phyloP scores from a whole-genome alignment of 2,113 vertebrate genomes.

The Mungos mungo region DNA sequence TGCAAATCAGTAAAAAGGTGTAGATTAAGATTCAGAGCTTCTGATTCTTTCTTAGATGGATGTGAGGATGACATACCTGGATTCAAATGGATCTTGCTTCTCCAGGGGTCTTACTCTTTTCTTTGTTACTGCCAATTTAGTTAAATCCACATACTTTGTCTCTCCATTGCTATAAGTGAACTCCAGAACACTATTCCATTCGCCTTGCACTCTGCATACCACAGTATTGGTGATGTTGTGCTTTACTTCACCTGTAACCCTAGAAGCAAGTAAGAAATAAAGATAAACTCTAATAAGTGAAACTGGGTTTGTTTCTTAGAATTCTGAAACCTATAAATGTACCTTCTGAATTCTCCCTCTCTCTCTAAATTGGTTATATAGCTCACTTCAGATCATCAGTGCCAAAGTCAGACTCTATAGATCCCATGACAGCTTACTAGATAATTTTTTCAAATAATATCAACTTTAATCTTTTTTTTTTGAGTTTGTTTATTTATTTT shows the following conservation, averaged over 20 bases:
- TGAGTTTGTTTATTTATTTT: too few relatives aligned
- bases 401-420: neutral
- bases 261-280: conserved; percentile 72
- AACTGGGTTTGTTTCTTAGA: neutral
- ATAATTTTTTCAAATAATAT: neutral
- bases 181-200: conserved; percentile 97
- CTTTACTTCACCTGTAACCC: conserved; percentile 97
- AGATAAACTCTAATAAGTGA: neutral
- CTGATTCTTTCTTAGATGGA: neutral
- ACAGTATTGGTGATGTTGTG: conserved; percentile 91
- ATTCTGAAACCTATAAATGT: neutral
- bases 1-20: neutral
- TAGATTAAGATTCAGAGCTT: neutral
- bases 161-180: conserved; percentile 94
- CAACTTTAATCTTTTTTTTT: neutral
- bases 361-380: neutral
- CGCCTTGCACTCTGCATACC: conserved; percentile 95
- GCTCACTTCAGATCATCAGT: neutral
- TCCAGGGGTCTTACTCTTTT: conserved; percentile 93
- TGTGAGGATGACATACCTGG: conserved; percentile 86
- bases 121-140: conserved; percentile 90
- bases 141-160: conserved; percentile 90
- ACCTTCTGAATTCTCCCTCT: neutral
- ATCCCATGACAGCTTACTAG: neutral
- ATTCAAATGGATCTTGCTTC: conserved; percentile 94